phyloP scores from a whole-genome alignment of 2,797 vertebrate genomes.

The Silurus aristotelis region DNA sequence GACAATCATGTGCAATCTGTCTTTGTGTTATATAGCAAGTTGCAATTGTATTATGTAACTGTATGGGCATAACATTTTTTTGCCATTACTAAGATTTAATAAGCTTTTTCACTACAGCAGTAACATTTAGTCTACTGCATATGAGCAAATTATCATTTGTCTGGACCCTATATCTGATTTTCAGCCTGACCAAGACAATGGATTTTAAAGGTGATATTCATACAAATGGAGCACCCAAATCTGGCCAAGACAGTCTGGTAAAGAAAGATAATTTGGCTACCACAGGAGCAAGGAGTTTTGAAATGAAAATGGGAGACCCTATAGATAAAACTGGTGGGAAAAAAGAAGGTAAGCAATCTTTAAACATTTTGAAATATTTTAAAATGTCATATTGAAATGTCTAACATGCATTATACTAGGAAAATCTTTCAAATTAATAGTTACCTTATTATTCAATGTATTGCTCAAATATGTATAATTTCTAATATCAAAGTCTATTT shows the following conservation, averaged over 20 bases:
- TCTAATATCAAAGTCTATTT: not conserved
- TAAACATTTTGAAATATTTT: not conserved
- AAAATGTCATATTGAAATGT: not conserved
- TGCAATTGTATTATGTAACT: not conserved
- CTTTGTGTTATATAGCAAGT: no score
- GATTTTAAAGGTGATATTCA: slow-evolving; percentile 88
- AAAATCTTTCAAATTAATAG: not conserved
- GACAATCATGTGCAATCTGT: not conserved
- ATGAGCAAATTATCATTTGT: slow-evolving; percentile 5
- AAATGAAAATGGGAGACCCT: slow-evolving; percentile 88
- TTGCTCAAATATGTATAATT: not conserved
- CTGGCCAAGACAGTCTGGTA: slow-evolving; percentile 71
- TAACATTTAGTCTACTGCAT: not conserved
- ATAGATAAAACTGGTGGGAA: slow-evolving; percentile 84
- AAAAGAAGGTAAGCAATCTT: slow-evolving; percentile 56
- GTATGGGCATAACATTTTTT: not conserved
- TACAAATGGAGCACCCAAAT: slow-evolving; percentile 65
- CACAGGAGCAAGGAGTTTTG: slow-evolving; percentile 86
- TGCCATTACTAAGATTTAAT: not conserved
- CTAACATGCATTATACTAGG: not conserved
- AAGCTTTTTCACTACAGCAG: not conserved
- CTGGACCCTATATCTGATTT: slow-evolving; percentile 3
- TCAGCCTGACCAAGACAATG: slow-evolving; percentile 67
- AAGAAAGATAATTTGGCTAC: slow-evolving; percentile 88
- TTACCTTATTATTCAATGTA: not conserved